A percentile compares a stretch with the other conserved stretches of the same genome.
Evolutionary conservation across 2,113 vertebrate species (phyloP).

Genomic region (Vimba vimba): DNA sequence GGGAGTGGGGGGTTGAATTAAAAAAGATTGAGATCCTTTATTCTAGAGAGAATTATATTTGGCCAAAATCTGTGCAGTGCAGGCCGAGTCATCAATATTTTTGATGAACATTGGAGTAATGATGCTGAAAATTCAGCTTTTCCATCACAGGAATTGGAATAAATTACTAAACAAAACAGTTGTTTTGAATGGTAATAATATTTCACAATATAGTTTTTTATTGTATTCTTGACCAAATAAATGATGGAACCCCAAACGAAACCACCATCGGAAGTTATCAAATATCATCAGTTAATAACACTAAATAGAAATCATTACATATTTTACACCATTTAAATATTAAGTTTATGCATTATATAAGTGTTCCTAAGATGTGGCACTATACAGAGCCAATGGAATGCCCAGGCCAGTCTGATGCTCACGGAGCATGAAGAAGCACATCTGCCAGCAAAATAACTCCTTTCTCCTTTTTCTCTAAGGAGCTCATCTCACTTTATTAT

Average conservation of each 20-base stretch:
- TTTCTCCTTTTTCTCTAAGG: not conserved
- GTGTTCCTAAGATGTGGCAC: not conserved
- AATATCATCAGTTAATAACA: not conserved
- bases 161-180: no score
- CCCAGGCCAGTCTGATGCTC: slow-evolving; percentile 7
- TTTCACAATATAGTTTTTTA: not conserved
- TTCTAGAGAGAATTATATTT: no score
- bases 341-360: not conserved
- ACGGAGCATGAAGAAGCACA: slow-evolving; percentile 13
- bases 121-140: no score
- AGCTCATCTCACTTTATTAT: not conserved
- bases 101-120: no score
- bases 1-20: no score
- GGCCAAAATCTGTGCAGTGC: no score
- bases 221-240: not conserved
- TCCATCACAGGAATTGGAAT: no score
- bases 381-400: not conserved
- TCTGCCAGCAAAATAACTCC: slow-evolving; percentile 21
- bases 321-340: not conserved
- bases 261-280: not conserved
- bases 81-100: no score
- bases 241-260: not conserved
- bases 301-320: not conserved
- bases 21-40: no score
- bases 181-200: no score